Conservation (phyloP, 2,797 vertebrate genomes). For the Chloroceryle inda region DNA sequence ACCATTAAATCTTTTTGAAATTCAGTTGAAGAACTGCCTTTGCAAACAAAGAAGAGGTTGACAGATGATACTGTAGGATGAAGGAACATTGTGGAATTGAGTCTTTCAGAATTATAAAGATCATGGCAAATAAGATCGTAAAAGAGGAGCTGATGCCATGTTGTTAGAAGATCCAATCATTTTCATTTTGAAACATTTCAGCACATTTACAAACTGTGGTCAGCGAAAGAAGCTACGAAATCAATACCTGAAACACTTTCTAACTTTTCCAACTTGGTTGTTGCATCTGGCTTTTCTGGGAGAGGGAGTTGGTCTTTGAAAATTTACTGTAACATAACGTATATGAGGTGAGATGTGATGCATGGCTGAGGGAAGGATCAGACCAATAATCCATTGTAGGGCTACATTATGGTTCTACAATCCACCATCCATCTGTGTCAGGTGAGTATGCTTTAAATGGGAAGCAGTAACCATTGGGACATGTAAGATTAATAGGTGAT, state of each 20-base stretch:
- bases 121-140: conserved; percentile 6
- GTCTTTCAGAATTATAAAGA: conserved; percentile 21
- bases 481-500: conserved; percentile 64
- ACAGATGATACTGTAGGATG: background rate
- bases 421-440: conserved; percentile 40
- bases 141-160: background rate
- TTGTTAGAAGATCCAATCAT: background rate
- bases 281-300: conserved; percentile 18
- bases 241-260: conserved; percentile 15
- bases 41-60: conserved; percentile 28
- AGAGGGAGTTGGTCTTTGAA: background rate
- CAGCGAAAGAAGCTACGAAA: conserved; percentile 7
- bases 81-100: background rate
- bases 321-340: conserved; percentile 46
- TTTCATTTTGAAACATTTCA: conserved; percentile 2
- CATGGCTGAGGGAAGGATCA: conserved; percentile 48
- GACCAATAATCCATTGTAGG: conserved; percentile 42
- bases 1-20: conserved; percentile 16
- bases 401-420: conserved; percentile 19
- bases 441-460: conserved; percentile 4
- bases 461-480: conserved; percentile 44
- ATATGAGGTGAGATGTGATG: conserved; percentile 64
- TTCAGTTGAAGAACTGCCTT: conserved; percentile 35
- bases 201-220: conserved; percentile 22
- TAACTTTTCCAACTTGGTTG: background rate